Conservation (phyloP, 2,888 invertebrate species). For the Dysmachus trigonus region DNA sequence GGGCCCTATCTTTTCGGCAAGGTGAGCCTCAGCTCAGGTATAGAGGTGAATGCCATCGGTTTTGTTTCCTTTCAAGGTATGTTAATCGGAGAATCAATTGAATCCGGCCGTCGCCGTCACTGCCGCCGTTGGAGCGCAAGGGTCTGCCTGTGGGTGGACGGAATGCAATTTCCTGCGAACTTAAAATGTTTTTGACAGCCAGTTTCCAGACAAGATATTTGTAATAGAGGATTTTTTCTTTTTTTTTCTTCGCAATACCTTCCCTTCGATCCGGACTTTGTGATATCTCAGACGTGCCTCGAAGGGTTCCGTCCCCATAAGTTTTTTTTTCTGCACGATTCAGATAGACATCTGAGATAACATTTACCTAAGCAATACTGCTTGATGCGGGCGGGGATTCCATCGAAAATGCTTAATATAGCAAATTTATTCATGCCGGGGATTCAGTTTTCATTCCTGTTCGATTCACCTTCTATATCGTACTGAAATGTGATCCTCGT, state of each 20-base stretch:
- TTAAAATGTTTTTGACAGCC: slow-evolving; percentile 30
- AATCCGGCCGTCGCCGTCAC: background rate
- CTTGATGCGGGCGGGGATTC: background rate
- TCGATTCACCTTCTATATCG: background rate
- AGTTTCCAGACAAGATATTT: background rate
- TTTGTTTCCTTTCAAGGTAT: slow-evolving; percentile 22
- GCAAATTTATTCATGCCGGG: background rate
- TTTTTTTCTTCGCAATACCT: background rate
- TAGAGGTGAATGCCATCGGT: slow-evolving; percentile 4
- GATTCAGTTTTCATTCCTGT: background rate
- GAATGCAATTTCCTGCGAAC: slow-evolving; percentile 16
- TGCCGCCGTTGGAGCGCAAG: background rate
- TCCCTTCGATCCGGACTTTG: background rate
- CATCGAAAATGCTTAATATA: background rate
- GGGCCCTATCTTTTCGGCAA: background rate
- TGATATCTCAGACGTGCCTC: background rate
- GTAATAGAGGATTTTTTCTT: background rate
- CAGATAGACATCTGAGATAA: background rate
- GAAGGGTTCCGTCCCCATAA: background rate
- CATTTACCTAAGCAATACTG: background rate
- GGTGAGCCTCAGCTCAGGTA: background rate
- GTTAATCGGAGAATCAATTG: slow-evolving; percentile 35
- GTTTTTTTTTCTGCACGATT: background rate
- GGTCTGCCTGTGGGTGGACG: background rate
- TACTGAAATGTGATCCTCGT: background rate